Conservation (phyloP, 92 coral and sea anemone genomes). For the Palythoa grandiflora region DNA sequence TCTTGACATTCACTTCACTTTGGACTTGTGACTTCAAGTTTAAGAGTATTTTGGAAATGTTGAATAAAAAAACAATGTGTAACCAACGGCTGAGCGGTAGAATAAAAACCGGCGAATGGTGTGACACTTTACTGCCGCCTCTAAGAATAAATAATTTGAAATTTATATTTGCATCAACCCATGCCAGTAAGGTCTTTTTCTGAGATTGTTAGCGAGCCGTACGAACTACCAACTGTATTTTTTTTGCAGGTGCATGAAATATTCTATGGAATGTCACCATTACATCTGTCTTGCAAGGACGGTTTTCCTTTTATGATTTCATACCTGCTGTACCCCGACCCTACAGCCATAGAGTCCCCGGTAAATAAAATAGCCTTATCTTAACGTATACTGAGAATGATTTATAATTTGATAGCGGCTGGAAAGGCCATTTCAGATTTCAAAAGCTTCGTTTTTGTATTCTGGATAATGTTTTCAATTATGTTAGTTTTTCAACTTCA, state of each 20-base stretch:
- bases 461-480: too few relatives aligned
- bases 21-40: too few relatives aligned
- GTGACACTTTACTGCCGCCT: too few relatives aligned
- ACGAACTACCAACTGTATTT: background rate
- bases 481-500: too few relatives aligned
- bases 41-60: too few relatives aligned
- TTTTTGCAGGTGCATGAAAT: background rate
- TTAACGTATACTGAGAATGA: background rate
- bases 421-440: too few relatives aligned
- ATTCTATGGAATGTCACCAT: slow-evolving; percentile 6
- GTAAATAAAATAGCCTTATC: background rate
- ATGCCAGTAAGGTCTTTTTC: background rate
- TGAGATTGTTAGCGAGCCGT: background rate
- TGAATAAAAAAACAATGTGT: too few relatives aligned
- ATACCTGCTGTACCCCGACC: slow-evolving; percentile 4
- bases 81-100: too few relatives aligned
- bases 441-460: too few relatives aligned
- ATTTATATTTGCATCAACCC: background rate
- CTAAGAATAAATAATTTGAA: too few relatives aligned
- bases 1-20: too few relatives aligned
- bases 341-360: background rate
- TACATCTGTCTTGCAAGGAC: slow-evolving; percentile 26
- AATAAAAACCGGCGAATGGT: too few relatives aligned
- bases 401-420: background rate
- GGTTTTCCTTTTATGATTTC: slow-evolving; percentile 14